Base-by-base conservation (phyloP, 1,140 invertebrate genomes). In the Drosophila serrata region DNA sequence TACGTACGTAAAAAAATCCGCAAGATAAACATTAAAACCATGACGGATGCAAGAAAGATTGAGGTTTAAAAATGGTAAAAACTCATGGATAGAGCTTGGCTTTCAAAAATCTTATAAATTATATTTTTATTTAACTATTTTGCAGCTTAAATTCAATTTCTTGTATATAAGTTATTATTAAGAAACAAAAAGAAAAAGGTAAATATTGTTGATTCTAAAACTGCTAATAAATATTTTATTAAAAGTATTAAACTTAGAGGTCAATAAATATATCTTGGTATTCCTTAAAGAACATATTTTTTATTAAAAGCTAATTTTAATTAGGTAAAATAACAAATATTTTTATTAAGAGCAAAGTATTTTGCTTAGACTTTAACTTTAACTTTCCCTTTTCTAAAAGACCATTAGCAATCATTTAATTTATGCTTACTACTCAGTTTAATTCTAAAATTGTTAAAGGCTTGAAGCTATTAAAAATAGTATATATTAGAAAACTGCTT, bases 11-110 rank as follows among this genome's bases (percentile, higher is more conserved):
- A 53, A 45, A 49, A 74, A 74, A 53, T 55, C 33, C 48, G 69
- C 70, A 74, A 74, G 56, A 61, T 74, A 74, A 74, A 70, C 69
- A 72, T 19, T 68, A 43, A 45, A 35, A 31, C 45, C 62, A 67
- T 43, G 33, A 33, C 43, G 11, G 24, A 37, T 69, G 67, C n/a
- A 24, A 31, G 63, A 55, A 68, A 55, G 13, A 49, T 15, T 9
- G 13, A 22, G 35, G 35, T 11, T 37, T 24, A 6, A n/a, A 40
- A 35, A 19, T n/a, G 19, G 2, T n/a, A 9, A 13, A 42, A 33
- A 65, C 22, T 63, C 22, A 61, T 29, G 29, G 56, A 5, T 9
- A 19, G 5, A 60, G 39, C n/a, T 63, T 65, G n/a, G n/a, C 9
- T 56, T 24, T 7, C 24, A 24, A 7, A 17, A 35, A 39, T n/a